A percentile compares a stretch with the other conserved stretches of the same genome.
These are phyloP conservation scores for Helarctos malayanus DNA, from an alignment of 2,797 vertebrate genomes.

Conservation along the genomic window DNA sequence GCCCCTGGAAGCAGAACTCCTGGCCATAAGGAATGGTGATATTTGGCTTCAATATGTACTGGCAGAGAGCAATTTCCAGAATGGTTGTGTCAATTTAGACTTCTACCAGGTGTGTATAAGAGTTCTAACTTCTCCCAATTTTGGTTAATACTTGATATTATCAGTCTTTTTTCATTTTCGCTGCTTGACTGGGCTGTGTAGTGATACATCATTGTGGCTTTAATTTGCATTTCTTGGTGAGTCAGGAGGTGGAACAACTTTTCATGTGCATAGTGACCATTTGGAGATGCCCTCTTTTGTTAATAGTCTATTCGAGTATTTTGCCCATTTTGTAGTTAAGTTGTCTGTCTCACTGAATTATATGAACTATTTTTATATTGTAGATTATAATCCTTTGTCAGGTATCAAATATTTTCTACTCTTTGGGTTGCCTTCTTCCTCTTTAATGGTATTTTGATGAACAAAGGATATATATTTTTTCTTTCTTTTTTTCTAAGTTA, in stretches of 20 bases:
- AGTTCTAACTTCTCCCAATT: not conserved
- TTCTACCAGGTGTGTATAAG: not conserved
- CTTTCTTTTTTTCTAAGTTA: not conserved
- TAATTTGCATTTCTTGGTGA: constrained; percentile 29
- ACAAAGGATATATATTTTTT: not conserved
- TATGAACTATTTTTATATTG: not conserved
- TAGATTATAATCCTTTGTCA: not conserved
- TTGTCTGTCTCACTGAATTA: not conserved
- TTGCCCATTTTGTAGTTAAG: not conserved
- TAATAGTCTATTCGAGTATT: not conserved
- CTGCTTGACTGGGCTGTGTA: not conserved
- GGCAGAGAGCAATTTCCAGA: not conserved
- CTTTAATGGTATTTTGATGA: not conserved
- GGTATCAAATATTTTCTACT: not conserved
- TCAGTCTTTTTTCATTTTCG: not conserved
- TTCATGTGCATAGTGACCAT: not conserved
- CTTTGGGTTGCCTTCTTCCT: not conserved
- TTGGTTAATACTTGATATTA: not conserved
- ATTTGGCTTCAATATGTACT: not conserved
- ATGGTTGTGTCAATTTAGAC: not conserved
- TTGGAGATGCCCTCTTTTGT: not conserved
- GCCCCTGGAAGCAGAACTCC: not conserved
- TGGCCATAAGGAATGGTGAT: no score
- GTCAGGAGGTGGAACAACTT: not conserved
- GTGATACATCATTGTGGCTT: not conserved